Evolutionary conservation across 2,113 vertebrate genomes (phyloP).

Genomic region (Chloropsis hardwickii): DNA sequence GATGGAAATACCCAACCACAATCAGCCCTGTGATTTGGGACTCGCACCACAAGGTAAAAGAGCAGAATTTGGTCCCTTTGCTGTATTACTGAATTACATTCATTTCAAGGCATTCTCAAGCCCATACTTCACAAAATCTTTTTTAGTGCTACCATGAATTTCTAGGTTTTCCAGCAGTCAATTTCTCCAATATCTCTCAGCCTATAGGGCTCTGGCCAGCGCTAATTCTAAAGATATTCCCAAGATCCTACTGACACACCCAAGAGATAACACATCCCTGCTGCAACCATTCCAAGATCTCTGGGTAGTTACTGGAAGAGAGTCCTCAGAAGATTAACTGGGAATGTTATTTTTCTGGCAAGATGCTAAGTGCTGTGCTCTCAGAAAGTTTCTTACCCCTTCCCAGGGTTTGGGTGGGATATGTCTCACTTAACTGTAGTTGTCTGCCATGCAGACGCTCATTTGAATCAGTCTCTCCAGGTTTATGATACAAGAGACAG

Average conservation of each 20-base stretch:
- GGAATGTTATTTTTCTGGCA: not conserved
- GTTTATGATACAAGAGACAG: not conserved
- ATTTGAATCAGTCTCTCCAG: not conserved
- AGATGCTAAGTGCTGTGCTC: not conserved
- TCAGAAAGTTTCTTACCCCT: not conserved
- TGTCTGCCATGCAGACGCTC: not conserved
- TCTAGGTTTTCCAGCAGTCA: not conserved
- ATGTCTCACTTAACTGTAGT: not conserved
- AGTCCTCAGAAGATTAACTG: not conserved
- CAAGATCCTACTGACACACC: not conserved
- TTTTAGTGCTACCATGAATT: not conserved
- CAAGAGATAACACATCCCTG: rapidly evolving
- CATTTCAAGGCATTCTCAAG: not conserved
- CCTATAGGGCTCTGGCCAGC: not conserved
- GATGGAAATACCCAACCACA: not conserved
- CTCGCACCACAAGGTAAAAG: not conserved
- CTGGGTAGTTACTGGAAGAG: not conserved
- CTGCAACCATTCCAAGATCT: not conserved
- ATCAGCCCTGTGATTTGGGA: not conserved
- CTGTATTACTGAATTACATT: not conserved
- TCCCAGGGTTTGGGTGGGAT: not conserved
- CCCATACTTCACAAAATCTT: not conserved
- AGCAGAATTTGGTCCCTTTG: not conserved
- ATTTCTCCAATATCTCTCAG: not conserved
- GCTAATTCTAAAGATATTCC: not conserved